These are phyloP conservation scores for Brachionus rotundiformis DNA, from an alignment of 1,140 invertebrate species.

Conservation along the genomic window DNA sequence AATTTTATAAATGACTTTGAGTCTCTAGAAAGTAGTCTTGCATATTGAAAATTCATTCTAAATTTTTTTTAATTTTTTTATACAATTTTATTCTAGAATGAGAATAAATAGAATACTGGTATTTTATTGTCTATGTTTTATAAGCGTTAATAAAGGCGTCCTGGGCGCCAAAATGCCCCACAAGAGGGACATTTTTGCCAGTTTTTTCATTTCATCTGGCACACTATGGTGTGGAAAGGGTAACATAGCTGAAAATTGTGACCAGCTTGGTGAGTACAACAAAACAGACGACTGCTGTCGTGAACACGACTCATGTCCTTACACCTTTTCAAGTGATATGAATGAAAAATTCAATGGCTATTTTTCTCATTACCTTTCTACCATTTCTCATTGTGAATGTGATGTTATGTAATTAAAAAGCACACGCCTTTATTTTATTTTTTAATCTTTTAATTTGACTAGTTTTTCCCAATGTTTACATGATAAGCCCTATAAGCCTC, in stretches of 20 bases:
- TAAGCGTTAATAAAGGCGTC: too few relatives aligned
- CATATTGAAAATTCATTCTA: background rate
- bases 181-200: background rate
- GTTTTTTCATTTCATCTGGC: conserved; percentile 71
- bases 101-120: background rate
- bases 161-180: background rate
- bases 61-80: background rate
- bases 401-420: background rate
- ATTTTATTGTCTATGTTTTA: background rate
- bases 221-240: conserved; percentile 86
- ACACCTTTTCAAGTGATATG: conserved; percentile 71
- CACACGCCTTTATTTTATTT: background rate
- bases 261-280: conserved; percentile 75
- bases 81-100: background rate
- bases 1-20: background rate
- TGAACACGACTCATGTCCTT: conserved; percentile 78
- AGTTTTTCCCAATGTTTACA: conserved; percentile 29
- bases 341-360: background rate
- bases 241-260: conserved; percentile 73
- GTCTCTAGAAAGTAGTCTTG: background rate
- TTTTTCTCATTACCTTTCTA: background rate
- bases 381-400: conserved; percentile 37
- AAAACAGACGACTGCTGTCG: conserved; percentile 79
- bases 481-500: background rate
- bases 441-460: background rate